phyloP scores from a whole-genome alignment of 2,113 vertebrate genomes.

The Chaetura pelagica region DNA sequence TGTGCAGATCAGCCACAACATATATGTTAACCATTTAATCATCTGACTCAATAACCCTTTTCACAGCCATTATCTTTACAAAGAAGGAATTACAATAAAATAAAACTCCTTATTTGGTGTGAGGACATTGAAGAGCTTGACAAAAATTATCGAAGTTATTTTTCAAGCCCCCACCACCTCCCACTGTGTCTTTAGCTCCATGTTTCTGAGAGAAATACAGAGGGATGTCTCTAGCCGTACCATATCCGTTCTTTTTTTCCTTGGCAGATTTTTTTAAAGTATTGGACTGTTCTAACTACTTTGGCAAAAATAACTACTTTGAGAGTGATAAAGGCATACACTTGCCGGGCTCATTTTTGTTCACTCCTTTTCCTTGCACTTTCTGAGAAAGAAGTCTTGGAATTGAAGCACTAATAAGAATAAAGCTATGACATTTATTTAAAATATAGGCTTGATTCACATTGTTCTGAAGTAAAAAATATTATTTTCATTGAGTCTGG shows the following conservation, averaged over 20 bases:
- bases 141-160: background rate
- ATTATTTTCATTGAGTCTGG: background rate
- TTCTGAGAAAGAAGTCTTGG: background rate
- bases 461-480: background rate
- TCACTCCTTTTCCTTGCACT: background rate
- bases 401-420: background rate
- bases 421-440: background rate
- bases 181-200: background rate
- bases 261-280: background rate
- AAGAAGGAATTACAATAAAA: background rate
- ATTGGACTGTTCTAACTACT: slow-evolving; percentile 30
- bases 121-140: background rate
- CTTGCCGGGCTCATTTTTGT: background rate
- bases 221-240: slow-evolving; percentile 4
- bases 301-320: slow-evolving; percentile 36
- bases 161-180: background rate
- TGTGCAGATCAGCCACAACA: background rate
- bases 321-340: slow-evolving; percentile 23
- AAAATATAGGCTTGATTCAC: background rate
- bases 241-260: background rate
- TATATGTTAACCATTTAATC: background rate
- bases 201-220: background rate
- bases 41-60: background rate
- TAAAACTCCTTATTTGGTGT: background rate
- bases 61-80: background rate